Evolutionary conservation across 2,888 invertebrate genomes (phyloP).

Genomic region (Bombylius discolor): DNA sequence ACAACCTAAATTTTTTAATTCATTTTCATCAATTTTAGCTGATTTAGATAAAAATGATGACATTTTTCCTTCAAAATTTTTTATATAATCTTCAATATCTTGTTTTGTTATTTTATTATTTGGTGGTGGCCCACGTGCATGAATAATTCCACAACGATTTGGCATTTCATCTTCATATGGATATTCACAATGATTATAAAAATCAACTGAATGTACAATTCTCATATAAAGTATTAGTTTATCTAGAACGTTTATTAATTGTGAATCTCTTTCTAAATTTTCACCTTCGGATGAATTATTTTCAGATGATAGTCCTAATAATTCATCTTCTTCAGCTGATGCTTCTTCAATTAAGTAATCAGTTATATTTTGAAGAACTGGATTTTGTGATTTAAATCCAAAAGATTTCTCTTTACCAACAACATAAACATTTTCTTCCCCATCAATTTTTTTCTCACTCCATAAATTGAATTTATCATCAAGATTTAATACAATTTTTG

Average conservation of each 20-base stretch:
- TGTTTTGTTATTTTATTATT: constrained; percentile 52
- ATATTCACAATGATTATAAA: constrained; percentile 98
- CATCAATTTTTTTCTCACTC: constrained; percentile 33
- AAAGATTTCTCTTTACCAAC: constrained; percentile 28
- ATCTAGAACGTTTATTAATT: constrained; percentile 56
- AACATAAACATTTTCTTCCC: constrained; percentile 14
- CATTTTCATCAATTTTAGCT: constrained; percentile 60
- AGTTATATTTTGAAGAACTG: constrained; percentile 90
- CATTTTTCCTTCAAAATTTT: constrained; percentile 83
- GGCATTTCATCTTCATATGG: constrained; percentile 99
- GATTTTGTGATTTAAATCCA: constrained; percentile 74
- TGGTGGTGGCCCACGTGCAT: constrained; percentile 83
- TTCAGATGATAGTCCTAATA: constrained; percentile 53
- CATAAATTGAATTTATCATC: constrained; percentile 76
- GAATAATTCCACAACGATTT: constrained; percentile 95
- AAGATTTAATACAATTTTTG: constrained; percentile 79
- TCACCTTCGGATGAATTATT: constrained; percentile 39
- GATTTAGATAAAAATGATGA: constrained; percentile 73
- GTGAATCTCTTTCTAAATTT: constrained; percentile 56
- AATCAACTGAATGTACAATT: constrained; percentile 96
- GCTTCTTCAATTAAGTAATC: constrained; percentile 97
- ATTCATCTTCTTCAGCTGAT: constrained; percentile 93
- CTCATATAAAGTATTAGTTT: constrained; percentile 84
- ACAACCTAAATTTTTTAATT: constrained; percentile 69
- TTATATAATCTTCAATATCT: constrained; percentile 52